These are phyloP conservation scores for Oryzias sinensis DNA, from an alignment of 2,797 vertebrate species.

Conservation along the genomic window DNA sequence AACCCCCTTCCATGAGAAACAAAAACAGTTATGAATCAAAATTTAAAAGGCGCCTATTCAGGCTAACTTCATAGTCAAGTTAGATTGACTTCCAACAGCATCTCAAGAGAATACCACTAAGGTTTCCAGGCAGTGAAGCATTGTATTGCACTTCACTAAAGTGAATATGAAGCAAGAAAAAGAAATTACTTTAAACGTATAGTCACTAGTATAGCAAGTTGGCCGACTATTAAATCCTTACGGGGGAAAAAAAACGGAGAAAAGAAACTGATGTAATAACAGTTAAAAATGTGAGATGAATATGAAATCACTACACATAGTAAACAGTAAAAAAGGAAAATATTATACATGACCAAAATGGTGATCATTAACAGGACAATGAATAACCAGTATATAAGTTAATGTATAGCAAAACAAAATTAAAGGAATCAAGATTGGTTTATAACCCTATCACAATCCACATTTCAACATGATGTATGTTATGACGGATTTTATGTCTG, in stretches of 20 bases:
- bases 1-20: slow-evolving; percentile 67
- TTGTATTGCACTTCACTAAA: slow-evolving; percentile 40
- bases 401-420: too few relatives aligned
- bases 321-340: slow-evolving; percentile 3
- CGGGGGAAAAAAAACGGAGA: slow-evolving; percentile 10
- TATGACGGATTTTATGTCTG: too few relatives aligned
- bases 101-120: slow-evolving; percentile 69
- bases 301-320: slow-evolving; percentile 26
- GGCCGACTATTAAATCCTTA: slow-evolving; percentile 34
- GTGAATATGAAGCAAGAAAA: slow-evolving; percentile 64
- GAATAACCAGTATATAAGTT: too few relatives aligned
- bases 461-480: too few relatives aligned
- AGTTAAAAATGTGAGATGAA: slow-evolving; percentile 36
- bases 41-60: slow-evolving; percentile 70
- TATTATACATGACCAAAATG: too few relatives aligned
- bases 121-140: slow-evolving; percentile 55
- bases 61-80: slow-evolving; percentile 78
- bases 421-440: too few relatives aligned
- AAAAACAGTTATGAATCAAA: slow-evolving; percentile 80
- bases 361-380: too few relatives aligned
- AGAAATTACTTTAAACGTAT: slow-evolving; percentile 56
- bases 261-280: slow-evolving; percentile 8
- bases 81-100: slow-evolving; percentile 72
- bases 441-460: too few relatives aligned
- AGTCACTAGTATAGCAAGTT: slow-evolving; percentile 48